Conservation (phyloP, 2,888 invertebrate species). For the Drosophila pseudotalamancana region DNA sequence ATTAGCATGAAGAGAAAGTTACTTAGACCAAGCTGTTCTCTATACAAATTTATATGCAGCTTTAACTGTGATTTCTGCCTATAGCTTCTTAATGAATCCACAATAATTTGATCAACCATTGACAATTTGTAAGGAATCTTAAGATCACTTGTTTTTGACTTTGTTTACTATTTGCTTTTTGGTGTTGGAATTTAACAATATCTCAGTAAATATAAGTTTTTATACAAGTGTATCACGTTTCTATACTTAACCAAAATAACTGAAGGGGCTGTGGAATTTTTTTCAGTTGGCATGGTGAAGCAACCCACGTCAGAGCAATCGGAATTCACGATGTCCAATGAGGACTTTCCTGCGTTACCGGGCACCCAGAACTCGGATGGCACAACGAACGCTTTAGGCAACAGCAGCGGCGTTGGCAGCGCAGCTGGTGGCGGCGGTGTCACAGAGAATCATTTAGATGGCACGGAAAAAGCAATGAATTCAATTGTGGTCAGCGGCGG, state of each 20-base stretch:
- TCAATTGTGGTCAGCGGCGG: constrained; percentile 82
- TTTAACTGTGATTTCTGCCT: too few species aligned
- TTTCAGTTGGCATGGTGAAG: constrained; percentile 96
- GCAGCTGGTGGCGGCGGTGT: constrained; percentile 49
- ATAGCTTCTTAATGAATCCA: too few species aligned
- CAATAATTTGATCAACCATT: too few species aligned
- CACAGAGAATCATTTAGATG: constrained; percentile 83
- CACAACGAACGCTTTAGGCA: constrained; percentile 81
- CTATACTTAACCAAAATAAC: not conserved
- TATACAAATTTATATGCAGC: too few species aligned
- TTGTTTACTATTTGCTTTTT: constrained; percentile 2
- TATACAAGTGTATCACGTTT: not conserved
- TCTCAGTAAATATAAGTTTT: not conserved
- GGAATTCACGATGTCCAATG: constrained; percentile 98
- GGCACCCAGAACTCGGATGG: constrained; percentile 92
- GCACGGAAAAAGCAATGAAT: constrained; percentile 84
- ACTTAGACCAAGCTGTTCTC: too few species aligned
- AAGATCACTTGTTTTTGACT: not conserved
- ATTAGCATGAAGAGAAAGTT: too few species aligned
- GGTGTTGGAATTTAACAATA: constrained; percentile 23
- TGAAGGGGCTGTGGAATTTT: constrained; percentile 5
- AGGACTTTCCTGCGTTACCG: constrained; percentile 99
- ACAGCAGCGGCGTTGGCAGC: constrained; percentile 43
- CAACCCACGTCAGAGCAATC: constrained; percentile 96
- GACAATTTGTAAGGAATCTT: not conserved